Evolutionary conservation across 2,113 vertebrate genomes (phyloP), one percentile per base, ranked within the genome.

Genomic region (Serilophus lunatus): DNA sequence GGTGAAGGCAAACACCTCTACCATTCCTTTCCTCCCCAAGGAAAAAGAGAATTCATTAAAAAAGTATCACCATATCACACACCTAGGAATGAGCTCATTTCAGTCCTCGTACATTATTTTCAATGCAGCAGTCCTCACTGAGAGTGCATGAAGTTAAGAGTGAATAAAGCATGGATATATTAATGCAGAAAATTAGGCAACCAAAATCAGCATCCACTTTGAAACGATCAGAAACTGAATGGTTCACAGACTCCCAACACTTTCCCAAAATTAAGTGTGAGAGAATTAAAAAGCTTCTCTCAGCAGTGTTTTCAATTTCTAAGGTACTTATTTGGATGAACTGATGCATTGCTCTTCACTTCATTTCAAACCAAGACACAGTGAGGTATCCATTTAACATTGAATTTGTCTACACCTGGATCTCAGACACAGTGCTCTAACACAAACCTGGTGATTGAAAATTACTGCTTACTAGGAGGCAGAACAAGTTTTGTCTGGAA

Each of bases 401-500:
- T 57, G 70, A 65, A 85, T 90, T 83, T 83, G 44, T 60, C 82
- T 36, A 26, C 76, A 94, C 71, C 82, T 94, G 85, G 76, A 86
- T 68, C 59, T 95, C 14, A 0, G 57, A 86, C 59, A 63, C 68
- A 47, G 19, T 60, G 26, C n/a, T 77, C 54, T 49, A 75, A 75
- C 33, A 78, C 60, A 75, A 66, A 72, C 64, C 82, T 71, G 56
- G 22, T 18, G 60, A 80, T 15, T 78, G 82, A 90, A 90, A 96
- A 95, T 68, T 22, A 45, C 60, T 69, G 36, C 56, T 78, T 72
- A 71, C 64, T 86, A 76, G 65, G 72, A 88, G 72, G 90, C 86
- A 94, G 82, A 93, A 71, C 35, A 82, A 88, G 53, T 60, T 72
- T 83, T 74, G 12, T 49, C 76, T 90, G 36, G 72, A 90, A 95